Evolutionary conservation across 1,140 invertebrate species (phyloP), one percentile per base, ranked within the genome.

Genomic region (Drosophila rufa): DNA sequence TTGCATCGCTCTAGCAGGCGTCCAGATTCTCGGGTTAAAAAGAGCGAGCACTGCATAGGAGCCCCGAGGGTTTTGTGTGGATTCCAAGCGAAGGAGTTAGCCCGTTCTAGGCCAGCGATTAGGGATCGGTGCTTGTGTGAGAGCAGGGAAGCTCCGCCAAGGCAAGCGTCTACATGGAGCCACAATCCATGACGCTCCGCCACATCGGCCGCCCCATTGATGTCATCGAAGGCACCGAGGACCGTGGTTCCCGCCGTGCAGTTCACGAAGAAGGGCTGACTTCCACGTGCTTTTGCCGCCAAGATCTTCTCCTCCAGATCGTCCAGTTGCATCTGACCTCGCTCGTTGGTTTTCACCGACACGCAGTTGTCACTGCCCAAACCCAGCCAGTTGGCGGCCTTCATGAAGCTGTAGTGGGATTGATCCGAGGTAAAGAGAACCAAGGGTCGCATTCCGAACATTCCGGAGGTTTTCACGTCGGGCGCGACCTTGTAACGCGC

Each of bases 61-160:
- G 95, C 96, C 3, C 97, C 97, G 19, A 98, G 94, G 94, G 98
- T 96, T 92, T 99, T 99, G 90, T 99, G 98, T 0, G 97, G 97
- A 94, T 99, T 99, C 98, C 98, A 99, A 1, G 97, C 95, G 57
- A 98, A 94, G 1, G 97, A 98, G 91, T 98, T 95, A 6, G 94
- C 93, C 36, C 93, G 64, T 33, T 91, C 76, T 15, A 92, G 45
- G 2, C 92, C 91, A 0, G 58, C 60, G 7, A 93, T 19, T 17
- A 92, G 36, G 0, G 66, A 59, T 6, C 80, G 69, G 55, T 92
- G 42, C 51, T 92, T 81, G 14, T 80, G 40, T 2, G 91, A 81
- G 0, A 93, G 36, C 6, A 93, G 46, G 4, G 71, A 93, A 58
- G 95, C 94, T 15, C 97, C 98, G 56, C 98, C 98, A 94, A 97